Percentiles rank a stretch among this genome's conserved stretches.
These are phyloP conservation scores for Dysdera silvatica DNA, from an alignment of 1,140 invertebrate species.

Conservation along the genomic window DNA sequence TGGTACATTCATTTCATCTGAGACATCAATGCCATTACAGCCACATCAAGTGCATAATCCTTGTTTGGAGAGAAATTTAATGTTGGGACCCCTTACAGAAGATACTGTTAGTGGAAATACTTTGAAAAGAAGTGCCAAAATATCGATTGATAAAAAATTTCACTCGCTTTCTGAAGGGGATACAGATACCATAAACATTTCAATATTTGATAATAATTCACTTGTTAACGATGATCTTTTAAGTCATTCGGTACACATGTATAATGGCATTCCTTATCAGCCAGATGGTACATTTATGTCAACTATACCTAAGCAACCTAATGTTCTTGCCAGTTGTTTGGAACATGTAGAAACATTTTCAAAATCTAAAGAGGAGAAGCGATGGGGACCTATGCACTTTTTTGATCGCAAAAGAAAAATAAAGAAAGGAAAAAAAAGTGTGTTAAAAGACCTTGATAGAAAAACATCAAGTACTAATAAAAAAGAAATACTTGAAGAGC, in stretches of 20 bases:
- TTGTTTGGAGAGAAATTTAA: conserved; percentile 74
- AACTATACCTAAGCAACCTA: conserved; percentile 40
- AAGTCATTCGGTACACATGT: conserved; percentile 33
- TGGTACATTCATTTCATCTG: conserved; percentile 11
- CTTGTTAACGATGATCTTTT: conserved; percentile 37
- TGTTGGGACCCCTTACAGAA: conserved; percentile 55
- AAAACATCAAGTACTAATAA: conserved; percentile 15
- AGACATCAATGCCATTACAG: conserved; percentile 50
- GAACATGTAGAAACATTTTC: not conserved
- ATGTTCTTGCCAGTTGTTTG: not conserved
- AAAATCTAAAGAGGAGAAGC: conserved; percentile 6
- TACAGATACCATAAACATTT: conserved; percentile 10
- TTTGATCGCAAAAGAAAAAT: conserved; percentile 7
- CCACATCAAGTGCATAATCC: conserved; percentile 82
- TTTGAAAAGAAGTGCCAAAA: conserved; percentile 51
- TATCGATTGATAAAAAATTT: conserved; percentile 4
- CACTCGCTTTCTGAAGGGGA: conserved; percentile 24
- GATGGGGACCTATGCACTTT: conserved; percentile 8
- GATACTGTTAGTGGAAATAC: conserved; percentile 51
- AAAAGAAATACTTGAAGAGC: conserved; percentile 22
- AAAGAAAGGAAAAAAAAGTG: not conserved
- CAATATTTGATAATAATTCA: too few species aligned
- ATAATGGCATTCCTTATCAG: conserved; percentile 60
- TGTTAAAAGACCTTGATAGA: conserved; percentile 5
- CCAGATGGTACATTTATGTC: conserved; percentile 56